Conservation (phyloP, 1,140 invertebrate species). For the Psilanteris sp. region DNA sequence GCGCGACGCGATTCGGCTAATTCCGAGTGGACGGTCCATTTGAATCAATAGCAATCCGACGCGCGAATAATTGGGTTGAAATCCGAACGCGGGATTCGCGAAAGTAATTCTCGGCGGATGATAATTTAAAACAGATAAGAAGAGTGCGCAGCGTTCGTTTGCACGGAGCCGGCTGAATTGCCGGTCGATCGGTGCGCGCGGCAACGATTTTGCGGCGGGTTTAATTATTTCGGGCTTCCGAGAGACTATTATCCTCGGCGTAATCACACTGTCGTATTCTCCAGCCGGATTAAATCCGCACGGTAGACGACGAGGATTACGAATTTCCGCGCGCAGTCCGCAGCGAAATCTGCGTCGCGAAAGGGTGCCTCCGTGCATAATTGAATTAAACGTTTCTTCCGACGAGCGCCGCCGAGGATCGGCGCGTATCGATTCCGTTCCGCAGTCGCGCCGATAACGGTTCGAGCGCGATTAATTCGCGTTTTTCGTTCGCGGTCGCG, state of each 20-base stretch:
- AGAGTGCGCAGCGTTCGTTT: slow-evolving; percentile 22
- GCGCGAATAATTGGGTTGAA: neutral
- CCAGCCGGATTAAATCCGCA: slow-evolving; percentile 61
- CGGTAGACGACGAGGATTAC: slow-evolving; percentile 61
- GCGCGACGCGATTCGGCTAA: neutral
- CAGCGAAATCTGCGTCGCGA: slow-evolving; percentile 54
- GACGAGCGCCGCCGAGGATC: slow-evolving; percentile 32
- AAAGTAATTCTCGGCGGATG: slow-evolving; percentile 21
- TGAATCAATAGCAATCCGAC: neutral
- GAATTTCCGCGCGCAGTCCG: slow-evolving; percentile 61
- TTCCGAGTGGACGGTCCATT: neutral
- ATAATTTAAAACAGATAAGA: slow-evolving; percentile 54
- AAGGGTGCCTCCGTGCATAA: slow-evolving; percentile 3
- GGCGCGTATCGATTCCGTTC: no score
- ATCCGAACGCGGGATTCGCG: slow-evolving; percentile 14
- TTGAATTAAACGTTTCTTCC: slow-evolving; percentile 61
- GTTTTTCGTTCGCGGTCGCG: no score
- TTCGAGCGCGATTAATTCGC: no score
- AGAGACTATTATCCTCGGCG: slow-evolving; percentile 50
- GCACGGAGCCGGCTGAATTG: slow-evolving; percentile 40
- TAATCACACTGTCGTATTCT: slow-evolving; percentile 64
- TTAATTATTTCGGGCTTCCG: slow-evolving; percentile 62
- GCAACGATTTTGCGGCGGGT: slow-evolving; percentile 47
- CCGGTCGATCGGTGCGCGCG: slow-evolving; percentile 40
- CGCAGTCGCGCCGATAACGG: no score